Conservation (phyloP, 2,797 vertebrate genomes). For the Lepilemur septentrionalis region DNA sequence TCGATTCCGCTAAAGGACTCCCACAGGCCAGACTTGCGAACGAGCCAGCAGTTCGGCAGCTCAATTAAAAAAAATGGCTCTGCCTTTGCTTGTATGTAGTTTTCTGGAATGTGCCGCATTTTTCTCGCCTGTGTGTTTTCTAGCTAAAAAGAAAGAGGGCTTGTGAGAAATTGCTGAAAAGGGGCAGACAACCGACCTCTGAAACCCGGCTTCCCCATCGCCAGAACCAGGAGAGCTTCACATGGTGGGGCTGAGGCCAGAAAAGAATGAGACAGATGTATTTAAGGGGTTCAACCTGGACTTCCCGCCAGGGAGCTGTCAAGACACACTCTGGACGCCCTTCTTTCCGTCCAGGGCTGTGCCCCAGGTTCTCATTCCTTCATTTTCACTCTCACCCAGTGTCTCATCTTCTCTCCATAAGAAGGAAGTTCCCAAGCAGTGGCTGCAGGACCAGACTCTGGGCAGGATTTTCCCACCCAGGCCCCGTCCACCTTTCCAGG, state of each 20-base stretch:
- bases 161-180: not conserved
- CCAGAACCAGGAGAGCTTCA: accelerated
- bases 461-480: no score
- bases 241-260: accelerated
- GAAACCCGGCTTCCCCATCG: accelerated
- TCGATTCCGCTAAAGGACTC: not conserved
- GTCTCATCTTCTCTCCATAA: not conserved
- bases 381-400: not conserved
- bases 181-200: not conserved
- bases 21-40: not conserved
- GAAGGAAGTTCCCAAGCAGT: not conserved
- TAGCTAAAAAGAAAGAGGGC: not conserved
- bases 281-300: not conserved
- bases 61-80: not conserved
- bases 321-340: accelerated
- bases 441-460: not conserved
- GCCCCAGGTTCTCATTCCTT: not conserved
- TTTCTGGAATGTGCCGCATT: not conserved
- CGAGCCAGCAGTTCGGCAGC: not conserved
- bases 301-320: accelerated
- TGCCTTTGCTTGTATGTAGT: not conserved
- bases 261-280: accelerated
- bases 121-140: not conserved
- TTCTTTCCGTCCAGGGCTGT: not conserved
- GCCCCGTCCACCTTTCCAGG: not conserved